Conservation (phyloP, 2,113 vertebrate genomes). For the Pterocles gutturalis region DNA sequence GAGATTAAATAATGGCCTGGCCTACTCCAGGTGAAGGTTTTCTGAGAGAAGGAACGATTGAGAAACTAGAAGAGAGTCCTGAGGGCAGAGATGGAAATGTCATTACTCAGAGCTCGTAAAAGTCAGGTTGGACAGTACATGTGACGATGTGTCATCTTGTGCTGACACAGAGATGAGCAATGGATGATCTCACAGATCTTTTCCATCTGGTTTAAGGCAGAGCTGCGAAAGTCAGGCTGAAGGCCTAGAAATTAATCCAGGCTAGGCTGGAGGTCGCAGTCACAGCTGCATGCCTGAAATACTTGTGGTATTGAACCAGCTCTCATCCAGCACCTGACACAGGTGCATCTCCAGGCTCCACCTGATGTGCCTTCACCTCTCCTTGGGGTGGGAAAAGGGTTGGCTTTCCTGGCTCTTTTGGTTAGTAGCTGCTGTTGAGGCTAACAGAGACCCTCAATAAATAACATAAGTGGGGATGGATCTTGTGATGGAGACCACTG, state of each 20-base stretch:
- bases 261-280: not conserved
- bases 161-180: slow-evolving; percentile 36
- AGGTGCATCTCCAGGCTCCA: not conserved
- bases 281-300: not conserved
- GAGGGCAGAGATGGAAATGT: slow-evolving; percentile 1
- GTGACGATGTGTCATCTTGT: slow-evolving; percentile 16
- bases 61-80: not conserved
- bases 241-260: not conserved
- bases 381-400: not conserved
- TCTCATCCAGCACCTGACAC: not conserved
- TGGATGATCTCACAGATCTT: slow-evolving; percentile 7
- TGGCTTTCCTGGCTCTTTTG: not conserved
- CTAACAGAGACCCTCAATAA: not conserved
- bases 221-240: not conserved
- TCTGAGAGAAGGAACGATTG: not conserved
- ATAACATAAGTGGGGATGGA: not conserved
- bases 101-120: not conserved
- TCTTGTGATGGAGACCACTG: not conserved
- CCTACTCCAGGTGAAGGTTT: not conserved
- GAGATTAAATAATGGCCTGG: not conserved
- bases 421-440: not conserved
- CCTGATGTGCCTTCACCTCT: not conserved
- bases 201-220: slow-evolving; percentile 33
- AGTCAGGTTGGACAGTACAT: not conserved
- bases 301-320: not conserved